Evolutionary conservation across 2,797 vertebrate genomes (phyloP).

Genomic region (Picus viridis): DNA sequence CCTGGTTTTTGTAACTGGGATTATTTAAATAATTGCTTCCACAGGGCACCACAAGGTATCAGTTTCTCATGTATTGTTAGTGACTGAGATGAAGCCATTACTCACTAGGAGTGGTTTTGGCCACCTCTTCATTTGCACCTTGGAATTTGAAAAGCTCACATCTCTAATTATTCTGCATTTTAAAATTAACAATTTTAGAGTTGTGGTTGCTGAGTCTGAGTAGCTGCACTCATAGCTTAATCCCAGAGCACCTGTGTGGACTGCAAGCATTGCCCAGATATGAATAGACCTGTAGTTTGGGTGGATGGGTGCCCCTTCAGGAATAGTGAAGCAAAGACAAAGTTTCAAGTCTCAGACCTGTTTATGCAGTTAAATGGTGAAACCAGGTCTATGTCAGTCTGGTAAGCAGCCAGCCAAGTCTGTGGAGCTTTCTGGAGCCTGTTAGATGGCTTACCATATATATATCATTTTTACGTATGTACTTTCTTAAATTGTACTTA

Average conservation of each 20-base stretch:
- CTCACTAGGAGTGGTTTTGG: background rate
- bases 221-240: fast-evolving
- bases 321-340: background rate
- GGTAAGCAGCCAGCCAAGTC: background rate
- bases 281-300: background rate
- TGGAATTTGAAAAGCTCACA: background rate
- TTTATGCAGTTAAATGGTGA: background rate
- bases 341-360: background rate
- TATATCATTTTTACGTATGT: background rate
- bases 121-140: background rate
- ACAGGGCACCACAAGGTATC: background rate
- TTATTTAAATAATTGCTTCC: background rate
- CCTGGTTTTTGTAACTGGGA: background rate
- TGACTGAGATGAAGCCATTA: background rate
- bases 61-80: background rate
- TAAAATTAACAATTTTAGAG: background rate
- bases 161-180: background rate
- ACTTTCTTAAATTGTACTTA: background rate
- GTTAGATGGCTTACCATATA: background rate
- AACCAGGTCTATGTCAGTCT: background rate
- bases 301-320: background rate
- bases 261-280: fast-evolving
- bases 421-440: background rate
- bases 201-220: background rate
- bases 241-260: background rate